Evolutionary conservation across 2,113 vertebrate species (phyloP).

Genomic region (Phalacrocorax pelagicus): DNA sequence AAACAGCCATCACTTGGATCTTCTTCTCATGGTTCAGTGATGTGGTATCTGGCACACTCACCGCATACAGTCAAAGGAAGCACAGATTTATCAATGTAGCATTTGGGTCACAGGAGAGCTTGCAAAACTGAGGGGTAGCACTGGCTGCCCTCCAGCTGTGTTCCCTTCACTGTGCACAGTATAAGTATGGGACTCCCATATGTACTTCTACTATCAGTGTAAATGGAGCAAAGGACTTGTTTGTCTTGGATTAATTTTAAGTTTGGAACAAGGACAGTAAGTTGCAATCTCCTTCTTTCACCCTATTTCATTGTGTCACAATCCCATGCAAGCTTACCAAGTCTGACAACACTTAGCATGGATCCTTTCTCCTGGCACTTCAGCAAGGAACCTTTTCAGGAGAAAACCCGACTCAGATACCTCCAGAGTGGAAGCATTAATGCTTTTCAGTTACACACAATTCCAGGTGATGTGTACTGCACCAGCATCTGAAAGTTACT

Average conservation of each 20-base stretch:
- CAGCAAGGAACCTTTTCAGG: not conserved
- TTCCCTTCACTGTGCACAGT: not conserved
- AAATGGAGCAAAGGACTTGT: not conserved
- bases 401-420: not conserved
- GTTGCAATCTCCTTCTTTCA: not conserved
- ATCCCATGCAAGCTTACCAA: not conserved
- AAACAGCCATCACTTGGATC: not conserved
- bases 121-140: not conserved
- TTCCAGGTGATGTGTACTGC: not conserved
- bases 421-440: not conserved
- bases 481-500: not conserved
- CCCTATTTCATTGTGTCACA: not conserved
- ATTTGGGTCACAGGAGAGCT: not conserved
- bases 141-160: not conserved
- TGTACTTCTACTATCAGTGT: not conserved
- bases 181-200: not conserved
- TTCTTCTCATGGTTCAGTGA: not conserved
- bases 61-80: not conserved
- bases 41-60: not conserved
- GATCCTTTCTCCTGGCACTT: not conserved
- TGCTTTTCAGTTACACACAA: not conserved
- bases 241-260: not conserved
- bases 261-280: not conserved
- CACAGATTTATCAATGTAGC: not conserved
- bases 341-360: not conserved